Evolutionary conservation across 2,888 invertebrate species (phyloP), one percentile per base, ranked within the genome.

Genomic region (Lobophora halterata): DNA sequence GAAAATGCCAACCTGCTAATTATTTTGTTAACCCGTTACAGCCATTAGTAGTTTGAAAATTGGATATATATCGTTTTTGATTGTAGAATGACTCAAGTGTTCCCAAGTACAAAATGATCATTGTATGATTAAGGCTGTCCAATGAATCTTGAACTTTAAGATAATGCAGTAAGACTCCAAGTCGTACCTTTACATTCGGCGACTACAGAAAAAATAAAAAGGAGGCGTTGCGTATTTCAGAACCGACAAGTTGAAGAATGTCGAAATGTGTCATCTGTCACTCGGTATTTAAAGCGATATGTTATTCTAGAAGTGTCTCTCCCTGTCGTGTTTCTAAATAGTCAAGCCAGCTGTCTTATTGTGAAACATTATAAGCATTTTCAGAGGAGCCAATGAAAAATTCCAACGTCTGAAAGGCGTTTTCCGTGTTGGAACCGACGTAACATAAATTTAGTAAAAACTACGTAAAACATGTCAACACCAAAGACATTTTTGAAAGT

Each of bases 261-360:
- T 83, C 77, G 79, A 86, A 83, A 87, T 82, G 86, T 87, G 87
- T 87, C 87, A 83, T 79, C 86, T 87, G 87, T 87, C 87, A 86
- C 74, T 83, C 68, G 86, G 79, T 73, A 78, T 87, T 87, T 86
- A 87, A 79, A 82, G 72, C 83, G 79, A 86, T 86, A 83, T 85
- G 85, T 86, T 86, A 81, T 80, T 82, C 71, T 71, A 72, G 65
- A 80, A 75, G 75, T 72, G 76, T 70, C 72, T 61, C 58, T 58
- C 54, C 21, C 25, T 58, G 71, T 71, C 71, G 68, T 71, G 71
- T 76, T 73, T 79, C 79, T 72, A 78, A 80, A 81, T 79, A 79
- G 77, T 71, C 61, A 65, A 71, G 63, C 68, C 79, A 81, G 85
- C 80, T 81, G 82, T 73, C 75, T 65, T 37, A 62, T 54, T 68